Evolutionary conservation across 2,888 invertebrate species (phyloP).

Genomic region (Aleiodes alternator): DNA sequence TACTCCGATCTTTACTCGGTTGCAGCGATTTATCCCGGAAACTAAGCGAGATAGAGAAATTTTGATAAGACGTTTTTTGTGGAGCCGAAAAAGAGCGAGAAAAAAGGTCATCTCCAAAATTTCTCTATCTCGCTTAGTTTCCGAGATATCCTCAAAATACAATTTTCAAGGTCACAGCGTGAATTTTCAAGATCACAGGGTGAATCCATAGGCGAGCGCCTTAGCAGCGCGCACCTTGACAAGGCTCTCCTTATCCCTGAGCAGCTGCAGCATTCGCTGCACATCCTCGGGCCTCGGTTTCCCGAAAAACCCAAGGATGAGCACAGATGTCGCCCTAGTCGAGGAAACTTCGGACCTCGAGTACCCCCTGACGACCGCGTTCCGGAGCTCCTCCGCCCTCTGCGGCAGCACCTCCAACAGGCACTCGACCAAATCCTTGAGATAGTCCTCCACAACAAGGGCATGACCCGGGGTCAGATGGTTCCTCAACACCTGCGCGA

Average conservation of each 20-base stretch:
- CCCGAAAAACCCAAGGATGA: constrained; percentile 68
- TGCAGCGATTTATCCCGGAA: too few relatives aligned
- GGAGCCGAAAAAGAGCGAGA: too few relatives aligned
- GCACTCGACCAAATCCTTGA: constrained; percentile 63
- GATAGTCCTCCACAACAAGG: constrained; percentile 61
- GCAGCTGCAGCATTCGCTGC: constrained; percentile 68
- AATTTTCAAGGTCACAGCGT: not conserved
- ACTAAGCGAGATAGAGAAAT: too few relatives aligned
- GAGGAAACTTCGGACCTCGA: constrained; percentile 67
- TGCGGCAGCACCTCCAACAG: constrained; percentile 65
- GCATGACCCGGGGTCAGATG: constrained; percentile 59
- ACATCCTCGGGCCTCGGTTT: constrained; percentile 67
- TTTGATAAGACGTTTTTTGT: too few relatives aligned
- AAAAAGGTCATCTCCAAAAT: too few relatives aligned
- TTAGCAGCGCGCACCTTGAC: constrained; percentile 68
- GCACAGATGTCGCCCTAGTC: constrained; percentile 66
- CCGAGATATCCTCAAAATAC: not conserved
- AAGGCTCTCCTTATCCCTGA: constrained; percentile 64
- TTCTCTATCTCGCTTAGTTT: too few relatives aligned
- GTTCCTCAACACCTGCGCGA: constrained; percentile 59
- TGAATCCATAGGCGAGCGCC: constrained; percentile 65
- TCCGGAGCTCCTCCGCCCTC: constrained; percentile 68
- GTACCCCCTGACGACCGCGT: constrained; percentile 69
- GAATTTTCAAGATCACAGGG: constrained; percentile 17
- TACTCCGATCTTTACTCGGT: too few relatives aligned